Evolutionary conservation across 2,888 invertebrate species (phyloP).

Genomic region (Atherix ibis): DNA sequence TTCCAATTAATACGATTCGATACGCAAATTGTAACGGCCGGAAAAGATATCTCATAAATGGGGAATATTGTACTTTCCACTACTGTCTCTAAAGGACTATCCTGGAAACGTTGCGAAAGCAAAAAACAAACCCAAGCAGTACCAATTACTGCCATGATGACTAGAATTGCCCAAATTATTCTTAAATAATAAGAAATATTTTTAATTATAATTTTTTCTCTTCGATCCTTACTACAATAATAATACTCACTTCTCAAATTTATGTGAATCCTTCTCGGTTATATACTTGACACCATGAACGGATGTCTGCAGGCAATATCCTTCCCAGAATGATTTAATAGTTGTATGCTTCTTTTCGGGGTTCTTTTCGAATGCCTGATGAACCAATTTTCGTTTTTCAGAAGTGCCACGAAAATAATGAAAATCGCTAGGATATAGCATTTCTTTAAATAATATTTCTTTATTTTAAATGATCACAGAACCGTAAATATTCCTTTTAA

Average conservation of each 20-base stretch:
- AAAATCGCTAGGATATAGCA: not conserved
- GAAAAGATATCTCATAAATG: conserved; percentile 24
- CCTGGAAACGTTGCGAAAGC: conserved; percentile 23
- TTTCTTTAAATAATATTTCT: no score
- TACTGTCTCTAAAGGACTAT: conserved; percentile 22
- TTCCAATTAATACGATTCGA: conserved; percentile 27
- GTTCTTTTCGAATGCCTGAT: no score
- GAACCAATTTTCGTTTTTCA: no score
- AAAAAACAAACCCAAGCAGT: conserved; percentile 23
- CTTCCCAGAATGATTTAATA: conserved; percentile 15
- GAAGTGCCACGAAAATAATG: no score
- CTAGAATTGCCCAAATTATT: conserved; percentile 21
- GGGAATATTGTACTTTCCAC: conserved; percentile 28
- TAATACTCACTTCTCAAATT: conserved; percentile 23
- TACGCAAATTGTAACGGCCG: conserved; percentile 26
- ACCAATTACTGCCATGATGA: conserved; percentile 22
- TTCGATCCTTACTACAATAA: not conserved
- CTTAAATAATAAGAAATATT: conserved; percentile 4
- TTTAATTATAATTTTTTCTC: no score
- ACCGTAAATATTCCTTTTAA: not conserved
- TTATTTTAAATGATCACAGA: no score
- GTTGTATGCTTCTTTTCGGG: no score
- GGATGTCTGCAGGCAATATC: conserved; percentile 24
- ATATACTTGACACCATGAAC: conserved; percentile 27
- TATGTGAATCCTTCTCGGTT: conserved; percentile 19